A percentile compares a stretch with the other conserved stretches of the same genome.
These are phyloP conservation scores for Hormiphora californensis DNA, from an alignment of 37 sponge, comb jelly and placozoan species.

Conservation along the genomic window DNA sequence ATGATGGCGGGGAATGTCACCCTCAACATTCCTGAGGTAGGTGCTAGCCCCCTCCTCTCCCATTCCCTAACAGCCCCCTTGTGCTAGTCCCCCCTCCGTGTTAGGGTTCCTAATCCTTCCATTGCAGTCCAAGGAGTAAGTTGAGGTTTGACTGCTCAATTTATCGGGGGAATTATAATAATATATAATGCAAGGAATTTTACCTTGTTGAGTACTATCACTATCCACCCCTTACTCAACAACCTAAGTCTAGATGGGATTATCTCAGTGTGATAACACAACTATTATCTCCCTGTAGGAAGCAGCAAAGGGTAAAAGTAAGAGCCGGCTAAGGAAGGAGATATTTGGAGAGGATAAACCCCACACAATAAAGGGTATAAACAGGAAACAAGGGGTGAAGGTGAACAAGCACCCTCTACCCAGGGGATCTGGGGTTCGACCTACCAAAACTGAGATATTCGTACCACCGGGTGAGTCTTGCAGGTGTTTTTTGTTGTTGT, in stretches of 20 bases:
- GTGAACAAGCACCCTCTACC: not conserved
- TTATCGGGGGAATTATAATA: not conserved
- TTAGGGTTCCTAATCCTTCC: too few relatives aligned
- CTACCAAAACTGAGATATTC: conserved; percentile 13
- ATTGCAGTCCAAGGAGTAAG: too few relatives aligned
- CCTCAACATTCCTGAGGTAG: too few relatives aligned
- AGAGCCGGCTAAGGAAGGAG: conserved; percentile 28
- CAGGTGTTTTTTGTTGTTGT: not conserved
- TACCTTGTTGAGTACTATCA: not conserved
- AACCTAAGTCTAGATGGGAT: not conserved
- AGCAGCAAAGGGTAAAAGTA: too few relatives aligned
- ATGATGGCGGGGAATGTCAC: too few relatives aligned
- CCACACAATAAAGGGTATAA: not conserved
- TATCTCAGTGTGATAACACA: too few relatives aligned
- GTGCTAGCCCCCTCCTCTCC: too few relatives aligned
- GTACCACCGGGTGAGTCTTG: not conserved
- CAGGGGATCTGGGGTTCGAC: not conserved
- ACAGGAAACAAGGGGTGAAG: conserved; percentile 1
- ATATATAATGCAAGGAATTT: not conserved
- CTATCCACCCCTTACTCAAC: not conserved
- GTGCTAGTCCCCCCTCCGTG: too few relatives aligned
- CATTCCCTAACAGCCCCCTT: too few relatives aligned
- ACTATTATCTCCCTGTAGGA: too few relatives aligned
- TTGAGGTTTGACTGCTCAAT: too few relatives aligned
- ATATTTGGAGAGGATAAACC: conserved; percentile 49